Evolutionary conservation across 1,140 invertebrate species (phyloP).

Genomic region (Drosophila ananassae): DNA sequence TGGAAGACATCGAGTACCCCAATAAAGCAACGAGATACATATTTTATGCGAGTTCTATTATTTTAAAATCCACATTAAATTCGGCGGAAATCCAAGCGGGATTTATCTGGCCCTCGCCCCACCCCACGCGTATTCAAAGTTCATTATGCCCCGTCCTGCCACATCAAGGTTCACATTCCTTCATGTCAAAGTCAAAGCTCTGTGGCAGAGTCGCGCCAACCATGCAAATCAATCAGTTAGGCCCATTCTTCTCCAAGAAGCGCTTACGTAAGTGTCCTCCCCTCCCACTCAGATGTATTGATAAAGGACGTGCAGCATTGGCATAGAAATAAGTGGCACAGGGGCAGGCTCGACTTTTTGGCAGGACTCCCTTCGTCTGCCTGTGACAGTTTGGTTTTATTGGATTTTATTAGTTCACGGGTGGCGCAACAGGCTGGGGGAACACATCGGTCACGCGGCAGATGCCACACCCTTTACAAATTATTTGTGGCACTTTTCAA

Average conservation of each 20-base stretch:
- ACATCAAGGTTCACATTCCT: slow-evolving; percentile 55
- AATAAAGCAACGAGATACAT: slow-evolving; percentile 73
- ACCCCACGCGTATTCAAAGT: background rate
- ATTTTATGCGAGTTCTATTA: slow-evolving; percentile 66
- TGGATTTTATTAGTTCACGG: slow-evolving; percentile 64
- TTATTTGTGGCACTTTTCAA: background rate
- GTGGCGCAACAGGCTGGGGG: slow-evolving; percentile 58
- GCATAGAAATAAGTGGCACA: slow-evolving; percentile 74
- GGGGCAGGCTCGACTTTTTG: background rate
- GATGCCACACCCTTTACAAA: background rate
- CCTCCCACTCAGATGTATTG: slow-evolving; percentile 60
- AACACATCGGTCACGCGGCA: background rate
- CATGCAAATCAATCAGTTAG: slow-evolving; percentile 78
- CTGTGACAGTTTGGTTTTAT: slow-evolving; percentile 77
- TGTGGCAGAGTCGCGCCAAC: slow-evolving; percentile 54
- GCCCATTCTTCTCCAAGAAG: slow-evolving; percentile 26
- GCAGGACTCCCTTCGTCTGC: slow-evolving; percentile 31
- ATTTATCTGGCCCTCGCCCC: too few species aligned
- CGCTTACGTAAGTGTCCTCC: slow-evolving; percentile 15
- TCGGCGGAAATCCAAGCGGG: slow-evolving; percentile 19
- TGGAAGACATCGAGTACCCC: slow-evolving; percentile 55
- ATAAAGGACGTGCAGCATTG: slow-evolving; percentile 79
- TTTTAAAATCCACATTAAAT: slow-evolving; percentile 26
- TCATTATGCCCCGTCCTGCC: slow-evolving; percentile 13
- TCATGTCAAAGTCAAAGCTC: slow-evolving; percentile 64